Evolutionary conservation across 2,113 vertebrate species (phyloP), one percentile per base, ranked within the genome.

Genomic region (Tursiops truncatus): DNA sequence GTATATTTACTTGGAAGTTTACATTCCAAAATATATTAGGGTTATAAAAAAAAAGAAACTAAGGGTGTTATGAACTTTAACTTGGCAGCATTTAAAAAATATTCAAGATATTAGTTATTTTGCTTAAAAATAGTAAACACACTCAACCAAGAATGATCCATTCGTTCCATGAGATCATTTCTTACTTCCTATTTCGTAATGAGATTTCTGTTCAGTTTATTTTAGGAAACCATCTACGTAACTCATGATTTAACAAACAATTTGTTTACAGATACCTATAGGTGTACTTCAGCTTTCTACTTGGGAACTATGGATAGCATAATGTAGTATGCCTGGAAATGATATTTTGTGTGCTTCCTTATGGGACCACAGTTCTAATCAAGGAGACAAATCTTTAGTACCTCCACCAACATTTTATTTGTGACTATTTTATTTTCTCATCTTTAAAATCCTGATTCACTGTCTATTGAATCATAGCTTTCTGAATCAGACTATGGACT

Each of bases 141-240:
- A 56, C 15, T 50, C 23, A 94, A n/a, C 36, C 83, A 73, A 8
- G 68, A 77, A 89, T 25, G 85, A 77, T 31, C 8, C 38, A 38
- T 87, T 86, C 0, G 58, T 87, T 44, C 14, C n/a, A 25, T 74
- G 26, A 60, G 28, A 44, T 85, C 17, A 50, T 62, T 91, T 89
- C 74, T 73, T 60, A 71, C 36, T 91, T 94, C 8, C 21, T 76
- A 12, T 79, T 95, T 83, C 8, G 26, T 71, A 79, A 50, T 90
- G 33, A 94, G 10, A 89, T 65, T 65, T 96, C 94, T 95, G 10
- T 73, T 88, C 28, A 84, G 25, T 56, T 96, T 94, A 68, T 87
- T 97, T 94, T 85, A 89, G 53, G 88, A 97, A 97, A 58, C 10
- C n/a, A 68, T 70, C 17, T 65, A 74, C 28, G 18, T 41, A 86